These are phyloP conservation scores for Etheostoma nigrum DNA, from an alignment of 2,797 vertebrate genomes.

Conservation along the genomic window DNA sequence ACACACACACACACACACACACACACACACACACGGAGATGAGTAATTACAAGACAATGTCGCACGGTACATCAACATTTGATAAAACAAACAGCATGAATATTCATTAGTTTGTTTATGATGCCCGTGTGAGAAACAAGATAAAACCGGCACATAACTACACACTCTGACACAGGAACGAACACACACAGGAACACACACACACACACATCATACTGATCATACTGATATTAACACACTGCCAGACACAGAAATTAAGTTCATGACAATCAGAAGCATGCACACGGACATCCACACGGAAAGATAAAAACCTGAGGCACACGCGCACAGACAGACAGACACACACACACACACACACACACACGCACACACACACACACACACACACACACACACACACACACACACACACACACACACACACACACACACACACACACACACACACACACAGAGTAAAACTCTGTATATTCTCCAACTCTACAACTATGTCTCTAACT, in stretches of 20 bases:
- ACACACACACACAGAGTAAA: constrained; percentile 1
- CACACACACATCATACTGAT: neutral
- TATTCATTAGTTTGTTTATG: constrained; percentile 72
- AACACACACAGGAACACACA: constrained; percentile 4
- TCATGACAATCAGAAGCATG: neutral
- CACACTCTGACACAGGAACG: constrained; percentile 23
- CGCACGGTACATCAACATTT: constrained; percentile 48
- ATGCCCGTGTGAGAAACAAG: constrained; percentile 53
- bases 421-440: neutral
- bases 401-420: neutral
- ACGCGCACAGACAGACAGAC: neutral
- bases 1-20: neutral
- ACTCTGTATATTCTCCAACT: constrained; percentile 37
- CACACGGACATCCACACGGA: neutral
- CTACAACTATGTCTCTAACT: constrained; percentile 58
- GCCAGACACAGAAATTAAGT: constrained; percentile 4
- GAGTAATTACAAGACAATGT: constrained; percentile 64
- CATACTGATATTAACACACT: constrained; percentile 24
- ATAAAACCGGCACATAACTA: constrained; percentile 31
- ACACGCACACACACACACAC: neutral
- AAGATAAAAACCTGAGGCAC: neutral
- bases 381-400: neutral
- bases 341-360: neutral
- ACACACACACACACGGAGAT: constrained; percentile 25
- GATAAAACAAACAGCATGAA: constrained; percentile 64